Evolutionary conservation across 2,113 vertebrate species (phyloP), one percentile per base, ranked within the genome.

Genomic region (Cryptomyrus ogoouensis): DNA sequence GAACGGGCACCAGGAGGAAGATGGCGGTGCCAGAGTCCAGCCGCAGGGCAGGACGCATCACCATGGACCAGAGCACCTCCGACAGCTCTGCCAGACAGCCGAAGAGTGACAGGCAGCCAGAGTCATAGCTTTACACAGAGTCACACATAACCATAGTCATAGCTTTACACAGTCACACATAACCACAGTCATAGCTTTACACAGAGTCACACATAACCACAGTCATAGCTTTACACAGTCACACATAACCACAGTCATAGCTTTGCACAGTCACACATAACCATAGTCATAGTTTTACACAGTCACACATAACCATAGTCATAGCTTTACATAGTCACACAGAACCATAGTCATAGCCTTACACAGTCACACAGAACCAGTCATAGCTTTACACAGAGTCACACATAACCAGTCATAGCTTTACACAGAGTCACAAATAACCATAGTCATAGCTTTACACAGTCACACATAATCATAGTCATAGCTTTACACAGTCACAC

Each of bases 51-150:
- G 97, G 91, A 0, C 97, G 96, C 97, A 99, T 96, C 93, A 99
- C 96, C 98, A 99, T 98, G 84, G 94, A 92, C 98, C 98, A 99
- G 46, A 99, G 94, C 58, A 99, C 98, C 84, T 99, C 98, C 0
- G 98, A 99, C 5, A 99, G 91, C 94, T 99, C 98, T 99, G 89
- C 42, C 91, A 19, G 52, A 89, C 12, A 89, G 15, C 88, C 27
- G 53, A 3, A 50, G 13, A 17, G 58, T 35, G 2, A 86, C 46
- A 91, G 19, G 52, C 53, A 90, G 58, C 21, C 31, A 89, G 0
- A 6, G 53, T 42, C 21, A 88, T 1, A 66, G 5, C 15, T 15
- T 66, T 44, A 66, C 46, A 31, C 46, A 85, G 1, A 58, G 35
- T 56, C 35, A 44, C 87, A n/a, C 27, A 62, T 52, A 62, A 52